These are phyloP conservation scores for Desoria tigrina DNA, from an alignment of 2,888 invertebrate genomes.

Conservation along the genomic window DNA sequence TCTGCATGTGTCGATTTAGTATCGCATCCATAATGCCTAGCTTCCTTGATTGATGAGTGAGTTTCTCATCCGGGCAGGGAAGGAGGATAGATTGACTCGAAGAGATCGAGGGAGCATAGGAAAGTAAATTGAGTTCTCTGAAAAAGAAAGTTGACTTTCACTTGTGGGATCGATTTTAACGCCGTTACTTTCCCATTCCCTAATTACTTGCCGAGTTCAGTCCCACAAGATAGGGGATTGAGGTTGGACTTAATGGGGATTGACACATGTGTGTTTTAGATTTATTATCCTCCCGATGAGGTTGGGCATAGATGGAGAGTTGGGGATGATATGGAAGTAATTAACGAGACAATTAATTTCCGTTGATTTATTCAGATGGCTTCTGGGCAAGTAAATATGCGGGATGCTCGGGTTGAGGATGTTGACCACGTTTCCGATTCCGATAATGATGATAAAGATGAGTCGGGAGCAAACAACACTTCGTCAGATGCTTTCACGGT, in stretches of 20 bases:
- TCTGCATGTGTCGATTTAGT: conserved; percentile 1
- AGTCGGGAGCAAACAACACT: conserved; percentile 63
- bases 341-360: conserved; percentile 16
- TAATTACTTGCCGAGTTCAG: conserved; percentile 3
- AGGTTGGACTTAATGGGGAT: conserved; percentile 10
- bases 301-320: no score
- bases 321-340: background rate
- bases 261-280: conserved; percentile 14
- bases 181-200: background rate
- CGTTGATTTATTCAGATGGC: conserved; percentile 11
- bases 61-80: background rate
- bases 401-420: conserved; percentile 91
- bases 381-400: conserved; percentile 87
- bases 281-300: background rate
- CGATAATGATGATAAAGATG: conserved; percentile 83
- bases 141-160: background rate
- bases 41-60: conserved; percentile 18
- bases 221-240: background rate
- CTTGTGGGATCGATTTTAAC: background rate
- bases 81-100: no score
- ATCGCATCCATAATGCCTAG: conserved; percentile 25
- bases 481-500: conserved; percentile 71
- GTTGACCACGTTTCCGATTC: conserved; percentile 91
- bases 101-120: no score
- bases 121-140: background rate